A percentile compares a stretch with the other conserved stretches of the same genome.
phyloP scores from a whole-genome alignment of 2,797 vertebrate genomes.

The Ctenopoma multispine region DNA sequence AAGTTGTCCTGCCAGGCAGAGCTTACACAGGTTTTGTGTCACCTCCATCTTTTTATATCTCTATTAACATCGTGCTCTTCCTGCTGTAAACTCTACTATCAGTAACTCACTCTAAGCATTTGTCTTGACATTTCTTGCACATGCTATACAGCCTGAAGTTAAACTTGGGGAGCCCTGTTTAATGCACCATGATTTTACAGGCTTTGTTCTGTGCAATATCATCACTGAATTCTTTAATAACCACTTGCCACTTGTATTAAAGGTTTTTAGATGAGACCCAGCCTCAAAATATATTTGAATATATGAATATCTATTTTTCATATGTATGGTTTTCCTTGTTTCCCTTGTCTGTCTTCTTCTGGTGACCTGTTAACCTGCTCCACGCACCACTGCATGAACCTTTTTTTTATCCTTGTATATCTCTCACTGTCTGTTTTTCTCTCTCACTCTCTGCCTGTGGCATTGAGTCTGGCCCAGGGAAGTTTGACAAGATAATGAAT shows the following conservation, averaged over 20 bases:
- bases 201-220: background rate
- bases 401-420: constrained; percentile 9
- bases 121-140: background rate
- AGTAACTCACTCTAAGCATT: background rate
- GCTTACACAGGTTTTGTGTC: background rate
- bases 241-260: too few species aligned
- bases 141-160: too few species aligned
- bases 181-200: background rate
- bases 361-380: constrained; percentile 53
- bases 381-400: constrained; percentile 41
- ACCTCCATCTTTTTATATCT: background rate
- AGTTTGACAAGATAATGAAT: constrained; percentile 86
- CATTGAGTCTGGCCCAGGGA: constrained; percentile 67
- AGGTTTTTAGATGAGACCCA: too few species aligned
- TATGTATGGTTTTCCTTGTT: background rate
- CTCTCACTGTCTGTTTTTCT: constrained; percentile 13
- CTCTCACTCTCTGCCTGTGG: constrained; percentile 16
- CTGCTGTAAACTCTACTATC: too few species aligned
- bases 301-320: background rate
- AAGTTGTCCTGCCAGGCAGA: background rate
- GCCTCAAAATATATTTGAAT: too few species aligned
- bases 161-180: background rate
- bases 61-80: background rate
- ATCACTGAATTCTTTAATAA: too few species aligned
- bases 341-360: constrained; percentile 12